Conservation (phyloP, 1,140 invertebrate species). For the Drosophila kurseongensis region DNA sequence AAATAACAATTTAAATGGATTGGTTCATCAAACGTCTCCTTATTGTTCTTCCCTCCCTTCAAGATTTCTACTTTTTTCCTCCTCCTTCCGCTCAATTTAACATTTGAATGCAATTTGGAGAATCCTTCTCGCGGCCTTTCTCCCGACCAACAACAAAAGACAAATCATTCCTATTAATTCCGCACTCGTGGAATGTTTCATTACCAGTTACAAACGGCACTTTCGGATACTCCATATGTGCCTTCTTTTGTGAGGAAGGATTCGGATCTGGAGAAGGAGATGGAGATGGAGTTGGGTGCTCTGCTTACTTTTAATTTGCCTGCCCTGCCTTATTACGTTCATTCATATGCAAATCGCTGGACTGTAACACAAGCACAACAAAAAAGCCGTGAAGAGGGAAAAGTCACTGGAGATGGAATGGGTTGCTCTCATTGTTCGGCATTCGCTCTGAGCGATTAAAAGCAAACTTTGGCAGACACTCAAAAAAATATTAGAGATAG, state of each 20-base stretch:
- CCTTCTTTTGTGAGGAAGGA: constrained; percentile 29
- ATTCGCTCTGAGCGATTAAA: constrained; percentile 78
- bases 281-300: constrained; percentile 23
- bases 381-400: constrained; percentile 47
- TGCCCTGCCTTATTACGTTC: constrained; percentile 74
- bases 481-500: neutral
- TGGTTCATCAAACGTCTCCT: constrained; percentile 20
- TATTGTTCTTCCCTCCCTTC: constrained; percentile 6
- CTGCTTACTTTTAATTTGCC: constrained; percentile 76
- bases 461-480: constrained; percentile 48
- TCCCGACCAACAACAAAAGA: constrained; percentile 69
- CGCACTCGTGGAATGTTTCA: constrained; percentile 82
- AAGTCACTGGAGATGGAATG: constrained; percentile 45
- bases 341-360: constrained; percentile 82
- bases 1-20: constrained; percentile 5
- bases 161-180: constrained; percentile 83
- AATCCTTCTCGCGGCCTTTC: constrained; percentile 29
- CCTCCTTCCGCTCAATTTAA: constrained; percentile 76
- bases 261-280: constrained; percentile 9
- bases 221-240: constrained; percentile 28
- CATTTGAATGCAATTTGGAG: constrained; percentile 72
- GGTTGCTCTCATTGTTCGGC: constrained; percentile 30
- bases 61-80: neutral
- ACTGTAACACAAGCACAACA: constrained; percentile 62
- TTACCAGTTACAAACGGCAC: constrained; percentile 56